Percentiles rank a stretch among this genome's conserved stretches.
These are phyloP conservation scores for Mya arenaria DNA, from an alignment of 1,140 invertebrate genomes.

Conservation along the genomic window DNA sequence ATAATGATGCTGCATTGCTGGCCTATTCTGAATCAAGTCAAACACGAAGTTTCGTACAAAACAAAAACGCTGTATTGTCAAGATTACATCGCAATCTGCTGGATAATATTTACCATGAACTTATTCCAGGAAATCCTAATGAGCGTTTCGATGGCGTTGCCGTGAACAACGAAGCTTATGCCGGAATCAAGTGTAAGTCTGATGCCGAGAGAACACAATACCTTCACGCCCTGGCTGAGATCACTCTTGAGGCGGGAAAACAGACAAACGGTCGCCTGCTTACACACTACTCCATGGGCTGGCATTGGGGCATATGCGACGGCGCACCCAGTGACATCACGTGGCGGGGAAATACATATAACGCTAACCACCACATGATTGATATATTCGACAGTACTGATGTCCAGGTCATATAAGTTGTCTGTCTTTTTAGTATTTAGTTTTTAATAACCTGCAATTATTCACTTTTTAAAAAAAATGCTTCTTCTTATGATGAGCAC, in stretches of 20 bases:
- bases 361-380: conserved; percentile 62
- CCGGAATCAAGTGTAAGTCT: conserved; percentile 53
- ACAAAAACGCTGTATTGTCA: no score
- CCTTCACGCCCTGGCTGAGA: conserved; percentile 45
- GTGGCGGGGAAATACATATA: conserved; percentile 53
- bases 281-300: conserved; percentile 65
- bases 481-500: no score
- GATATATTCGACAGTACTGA: conserved; percentile 68
- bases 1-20: no score
- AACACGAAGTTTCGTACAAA: no score
- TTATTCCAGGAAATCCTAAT: not conserved
- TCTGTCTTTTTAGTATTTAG: no score
- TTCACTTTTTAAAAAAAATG: no score
- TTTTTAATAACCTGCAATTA: no score
- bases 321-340: conserved; percentile 39
- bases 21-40: no score
- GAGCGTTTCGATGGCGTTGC: conserved; percentile 60
- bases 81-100: no score
- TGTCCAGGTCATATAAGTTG: conserved; percentile 67
- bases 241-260: conserved; percentile 55
- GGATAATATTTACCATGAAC: no score
- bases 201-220: conserved; percentile 38
- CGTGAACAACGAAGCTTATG: conserved; percentile 63
- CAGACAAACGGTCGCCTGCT: conserved; percentile 52
- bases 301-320: conserved; percentile 62